Base-by-base conservation (phyloP, 1,140 invertebrate genomes). In the Microvelia longipes region DNA sequence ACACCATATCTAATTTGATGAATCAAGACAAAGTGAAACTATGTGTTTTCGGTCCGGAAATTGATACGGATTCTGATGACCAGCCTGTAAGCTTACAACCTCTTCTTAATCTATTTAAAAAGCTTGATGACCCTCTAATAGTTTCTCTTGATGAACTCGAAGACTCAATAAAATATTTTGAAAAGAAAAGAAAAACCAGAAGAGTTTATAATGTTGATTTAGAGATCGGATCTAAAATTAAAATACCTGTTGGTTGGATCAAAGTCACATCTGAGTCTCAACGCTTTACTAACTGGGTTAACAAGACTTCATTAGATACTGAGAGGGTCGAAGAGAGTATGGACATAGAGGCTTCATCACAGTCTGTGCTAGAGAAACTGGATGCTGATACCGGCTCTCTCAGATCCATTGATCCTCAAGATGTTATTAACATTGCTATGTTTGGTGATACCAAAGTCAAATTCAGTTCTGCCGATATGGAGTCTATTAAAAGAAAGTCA, bases 391-490 rank as follows among this genome's bases (percentile, higher is more conserved):
- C 15, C 5, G 63, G 25, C 11, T 24, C 11, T 14, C 25, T 19
- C 5, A 2, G 14, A 5, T 67, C 66, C 28, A 24, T 2, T 2
- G 15, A 11, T 5, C 29, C 11, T 1, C 61, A 64, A 26, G 69
- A 70, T 68, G 65, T 25, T 26, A 26, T 64, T 0, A 70, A 67
- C 28, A 27, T 67, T 29, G 66, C 67, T 1, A 62, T 30, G 27
- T 72, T 70, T 66, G 69, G 69, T 2, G 67, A n/a, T 64, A 70
- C 62, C 1, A 24, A 70, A 66, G 62, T 72, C 2, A 28, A 35
- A 29, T 64, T 72, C 14, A 68, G 61, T 26, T 72, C 69, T 60
- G 71, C 71, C 24, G 71, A 72, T 64, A 29, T 69, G 5, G 68
- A 72, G 29, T 60, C 69, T 50, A 24, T 72, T 19, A 68, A 70